Conservation (phyloP, 2,888 invertebrate species). For the Copidosoma aretas region DNA sequence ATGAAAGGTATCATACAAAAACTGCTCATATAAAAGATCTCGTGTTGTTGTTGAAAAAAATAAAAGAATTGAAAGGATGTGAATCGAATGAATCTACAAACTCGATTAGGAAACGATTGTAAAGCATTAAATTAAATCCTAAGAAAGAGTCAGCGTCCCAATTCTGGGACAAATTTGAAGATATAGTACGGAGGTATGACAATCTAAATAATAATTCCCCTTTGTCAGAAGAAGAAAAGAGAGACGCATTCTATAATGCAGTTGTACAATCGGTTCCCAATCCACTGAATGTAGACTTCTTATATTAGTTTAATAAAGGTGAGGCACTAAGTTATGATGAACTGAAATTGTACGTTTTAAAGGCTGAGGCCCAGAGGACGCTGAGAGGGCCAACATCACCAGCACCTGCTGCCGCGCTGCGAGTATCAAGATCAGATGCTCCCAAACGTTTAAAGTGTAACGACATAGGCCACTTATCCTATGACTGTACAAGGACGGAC, state of each 20-base stretch:
- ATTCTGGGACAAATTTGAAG: constrained; percentile 24
- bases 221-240: constrained; percentile 27
- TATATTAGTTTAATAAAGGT: not conserved
- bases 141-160: too few species aligned
- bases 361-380: too few species aligned
- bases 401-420: too few species aligned
- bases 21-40: constrained; percentile 25
- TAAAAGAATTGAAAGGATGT: constrained; percentile 30
- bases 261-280: constrained; percentile 7
- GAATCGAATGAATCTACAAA: constrained; percentile 28
- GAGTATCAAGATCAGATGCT: too few species aligned
- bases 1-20: constrained; percentile 21
- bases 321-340: too few species aligned
- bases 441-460: too few species aligned
- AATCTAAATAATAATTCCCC: constrained; percentile 14
- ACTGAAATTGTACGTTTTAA: too few species aligned
- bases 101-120: constrained; percentile 26
- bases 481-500: too few species aligned
- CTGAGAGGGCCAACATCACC: too few species aligned
- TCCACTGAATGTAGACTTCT: constrained; percentile 1
- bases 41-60: constrained; percentile 22
- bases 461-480: too few species aligned
- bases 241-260: constrained; percentile 7
- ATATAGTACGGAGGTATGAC: constrained; percentile 28
- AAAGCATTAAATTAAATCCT: constrained; percentile 27